These are phyloP conservation scores for Cygnus olor DNA, from an alignment of 2,797 vertebrate genomes.

Conservation along the genomic window DNA sequence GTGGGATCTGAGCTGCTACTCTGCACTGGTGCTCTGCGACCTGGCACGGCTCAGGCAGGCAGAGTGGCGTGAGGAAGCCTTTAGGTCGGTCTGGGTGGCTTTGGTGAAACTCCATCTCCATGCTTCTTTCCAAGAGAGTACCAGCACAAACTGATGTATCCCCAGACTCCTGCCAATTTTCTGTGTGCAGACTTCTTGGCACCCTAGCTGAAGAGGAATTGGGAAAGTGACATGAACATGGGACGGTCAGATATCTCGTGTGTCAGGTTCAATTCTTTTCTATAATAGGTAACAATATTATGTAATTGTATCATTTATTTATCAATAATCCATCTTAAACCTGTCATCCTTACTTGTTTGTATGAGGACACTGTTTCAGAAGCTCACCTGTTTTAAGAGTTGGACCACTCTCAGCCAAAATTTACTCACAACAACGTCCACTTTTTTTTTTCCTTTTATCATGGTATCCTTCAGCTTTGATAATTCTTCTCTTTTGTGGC, in stretches of 20 bases:
- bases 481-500: neutral
- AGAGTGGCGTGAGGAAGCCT: neutral
- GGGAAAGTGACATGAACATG: conserved; percentile 26
- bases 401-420: neutral
- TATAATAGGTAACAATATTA: neutral
- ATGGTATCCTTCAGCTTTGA: neutral
- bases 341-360: neutral
- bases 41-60: neutral
- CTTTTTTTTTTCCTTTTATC: neutral
- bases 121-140: neutral
- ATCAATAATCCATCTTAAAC: neutral
- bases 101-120: neutral
- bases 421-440: neutral
- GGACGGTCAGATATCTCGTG: neutral
- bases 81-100: neutral
- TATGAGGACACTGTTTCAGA: neutral
- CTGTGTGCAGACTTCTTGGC: conserved; percentile 28
- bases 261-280: neutral
- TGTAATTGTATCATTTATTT: neutral
- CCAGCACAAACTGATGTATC: neutral
- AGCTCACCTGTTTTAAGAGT: neutral
- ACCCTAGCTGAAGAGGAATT: neutral
- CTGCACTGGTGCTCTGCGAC: neutral
- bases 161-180: conserved; percentile 13
- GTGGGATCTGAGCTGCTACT: neutral